These are phyloP conservation scores for Helobdella robusta DNA, from an alignment of 2,888 invertebrate genomes.

Conservation along the genomic window DNA sequence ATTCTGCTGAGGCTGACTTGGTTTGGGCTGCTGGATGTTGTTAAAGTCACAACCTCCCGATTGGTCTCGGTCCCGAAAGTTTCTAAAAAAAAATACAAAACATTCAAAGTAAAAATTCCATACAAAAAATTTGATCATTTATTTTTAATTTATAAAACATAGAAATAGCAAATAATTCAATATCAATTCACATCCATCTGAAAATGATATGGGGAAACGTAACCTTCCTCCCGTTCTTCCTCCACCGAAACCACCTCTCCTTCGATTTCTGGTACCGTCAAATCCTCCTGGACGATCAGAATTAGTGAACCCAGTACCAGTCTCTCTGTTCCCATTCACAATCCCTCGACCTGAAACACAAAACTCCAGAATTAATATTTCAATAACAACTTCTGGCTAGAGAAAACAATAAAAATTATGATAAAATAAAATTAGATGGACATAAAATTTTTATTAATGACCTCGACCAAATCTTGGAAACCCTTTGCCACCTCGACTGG, in stretches of 20 bases:
- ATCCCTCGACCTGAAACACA: constrained; percentile 2
- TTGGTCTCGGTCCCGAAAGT: constrained; percentile 17
- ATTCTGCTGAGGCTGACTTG: neutral
- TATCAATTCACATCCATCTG: neutral
- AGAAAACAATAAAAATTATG: neutral
- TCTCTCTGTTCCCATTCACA: constrained; percentile 11
- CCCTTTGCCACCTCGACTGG: constrained; percentile 1
- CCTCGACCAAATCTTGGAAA: constrained; percentile 10
- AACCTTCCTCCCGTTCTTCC: constrained; percentile 18
- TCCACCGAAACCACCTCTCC: neutral
- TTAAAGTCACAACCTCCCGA: neutral
- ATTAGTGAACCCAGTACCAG: constrained; percentile 3
- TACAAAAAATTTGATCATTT: too few relatives aligned
- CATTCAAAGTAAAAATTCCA: too few relatives aligned
- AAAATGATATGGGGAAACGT: neutral
- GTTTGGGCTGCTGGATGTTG: neutral
- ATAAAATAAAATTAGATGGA: neutral
- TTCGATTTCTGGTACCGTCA: neutral
- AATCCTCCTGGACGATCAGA: neutral
- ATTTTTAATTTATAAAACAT: too few relatives aligned
- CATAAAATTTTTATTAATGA: neutral
- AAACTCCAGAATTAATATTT: neutral
- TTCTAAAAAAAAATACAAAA: neutral
- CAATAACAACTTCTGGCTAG: neutral
- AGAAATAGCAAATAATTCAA: neutral